Evolutionary conservation across 2,888 invertebrate species (phyloP).

Genomic region (Nemotelus nigrinus): DNA sequence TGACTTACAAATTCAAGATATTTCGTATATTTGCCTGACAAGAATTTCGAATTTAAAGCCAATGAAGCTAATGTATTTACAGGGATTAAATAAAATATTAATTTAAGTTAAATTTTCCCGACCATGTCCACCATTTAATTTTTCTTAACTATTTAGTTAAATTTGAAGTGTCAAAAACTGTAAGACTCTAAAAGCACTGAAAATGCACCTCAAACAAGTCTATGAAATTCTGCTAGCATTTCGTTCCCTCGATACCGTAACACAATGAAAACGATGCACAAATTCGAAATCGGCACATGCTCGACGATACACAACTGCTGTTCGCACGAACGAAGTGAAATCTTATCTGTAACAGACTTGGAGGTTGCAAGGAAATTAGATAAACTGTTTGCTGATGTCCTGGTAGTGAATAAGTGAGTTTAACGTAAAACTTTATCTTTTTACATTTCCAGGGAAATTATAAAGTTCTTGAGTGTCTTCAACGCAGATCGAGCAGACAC

Average conservation of each 20-base stretch:
- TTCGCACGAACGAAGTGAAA: conserved; percentile 29
- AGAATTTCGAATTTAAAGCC: too few relatives aligned
- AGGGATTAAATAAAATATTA: too few relatives aligned
- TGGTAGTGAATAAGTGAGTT: conserved; percentile 39
- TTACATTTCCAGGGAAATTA: conserved; percentile 39
- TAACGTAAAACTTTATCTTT: conserved; percentile 43
- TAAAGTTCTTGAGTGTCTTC: conserved; percentile 42
- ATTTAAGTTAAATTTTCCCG: too few relatives aligned
- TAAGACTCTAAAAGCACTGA: too few relatives aligned
- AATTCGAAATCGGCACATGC: background rate
- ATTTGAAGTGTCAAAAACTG: too few relatives aligned
- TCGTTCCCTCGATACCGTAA: background rate
- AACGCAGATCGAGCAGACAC: background rate
- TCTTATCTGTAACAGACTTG: conserved; percentile 18
- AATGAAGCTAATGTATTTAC: too few relatives aligned
- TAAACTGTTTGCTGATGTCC: conserved; percentile 49
- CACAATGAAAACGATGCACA: background rate
- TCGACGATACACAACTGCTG: background rate
- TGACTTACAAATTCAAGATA: too few relatives aligned
- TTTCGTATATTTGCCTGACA: too few relatives aligned
- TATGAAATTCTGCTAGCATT: too few relatives aligned
- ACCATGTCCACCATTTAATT: too few relatives aligned
- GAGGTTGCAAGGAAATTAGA: conserved; percentile 47
- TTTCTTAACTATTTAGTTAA: too few relatives aligned
- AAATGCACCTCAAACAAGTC: too few relatives aligned